phyloP scores from a whole-genome alignment of 92 coral and sea anemone species.

The Phymanthus crucifer region DNA sequence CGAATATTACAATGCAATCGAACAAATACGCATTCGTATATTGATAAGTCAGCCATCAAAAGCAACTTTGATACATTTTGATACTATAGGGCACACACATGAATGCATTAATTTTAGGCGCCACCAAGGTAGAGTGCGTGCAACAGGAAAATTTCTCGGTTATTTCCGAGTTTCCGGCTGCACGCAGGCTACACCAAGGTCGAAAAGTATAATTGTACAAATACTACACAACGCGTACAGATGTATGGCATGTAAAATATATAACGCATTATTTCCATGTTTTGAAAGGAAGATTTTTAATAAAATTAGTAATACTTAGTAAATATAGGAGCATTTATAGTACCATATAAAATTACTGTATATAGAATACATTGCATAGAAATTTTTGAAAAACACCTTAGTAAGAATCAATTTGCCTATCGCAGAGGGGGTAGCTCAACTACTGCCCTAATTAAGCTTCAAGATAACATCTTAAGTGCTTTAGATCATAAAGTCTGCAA shows the following conservation, averaged over 20 bases:
- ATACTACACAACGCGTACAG: too few relatives aligned
- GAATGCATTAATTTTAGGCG: neutral
- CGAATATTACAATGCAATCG: neutral
- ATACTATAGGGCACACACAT: too few relatives aligned
- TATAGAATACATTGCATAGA: slow-evolving; percentile 26
- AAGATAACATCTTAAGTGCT: neutral
- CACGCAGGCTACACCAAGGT: too few relatives aligned
- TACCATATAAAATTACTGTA: slow-evolving; percentile 12
- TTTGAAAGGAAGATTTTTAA: too few relatives aligned
- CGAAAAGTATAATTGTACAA: too few relatives aligned
- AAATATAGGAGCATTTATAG: too few relatives aligned
- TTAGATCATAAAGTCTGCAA: neutral
- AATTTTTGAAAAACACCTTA: slow-evolving; percentile 22
- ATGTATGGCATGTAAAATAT: too few relatives aligned
- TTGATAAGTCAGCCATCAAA: neutral
- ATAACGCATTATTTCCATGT: too few relatives aligned
- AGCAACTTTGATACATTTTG: neutral
- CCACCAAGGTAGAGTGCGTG: too few relatives aligned
- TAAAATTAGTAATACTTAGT: too few relatives aligned
- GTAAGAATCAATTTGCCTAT: slow-evolving; percentile 46
- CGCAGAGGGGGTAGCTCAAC: slow-evolving; percentile 3
- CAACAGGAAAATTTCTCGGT: too few relatives aligned
- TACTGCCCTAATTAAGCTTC: neutral
- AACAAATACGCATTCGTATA: neutral
- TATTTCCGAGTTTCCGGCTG: too few relatives aligned